Conservation (phyloP, 2,888 invertebrate species). For the Amphipoea oculea region DNA sequence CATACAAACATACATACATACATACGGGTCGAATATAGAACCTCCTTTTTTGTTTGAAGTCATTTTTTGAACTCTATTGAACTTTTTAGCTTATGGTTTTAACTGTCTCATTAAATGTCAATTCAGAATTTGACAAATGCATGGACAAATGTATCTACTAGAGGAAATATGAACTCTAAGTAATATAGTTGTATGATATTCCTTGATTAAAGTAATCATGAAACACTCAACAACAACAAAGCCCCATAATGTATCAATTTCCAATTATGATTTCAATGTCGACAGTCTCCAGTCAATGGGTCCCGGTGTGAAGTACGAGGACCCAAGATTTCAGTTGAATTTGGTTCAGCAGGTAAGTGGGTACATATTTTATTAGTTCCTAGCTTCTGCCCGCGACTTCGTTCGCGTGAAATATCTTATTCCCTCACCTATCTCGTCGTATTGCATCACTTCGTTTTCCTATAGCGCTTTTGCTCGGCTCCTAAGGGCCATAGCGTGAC, state of each 20-base stretch:
- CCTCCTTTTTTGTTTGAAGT: too few relatives aligned
- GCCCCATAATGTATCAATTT: neutral
- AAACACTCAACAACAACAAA: neutral
- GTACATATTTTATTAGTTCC: neutral
- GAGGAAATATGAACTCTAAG: neutral
- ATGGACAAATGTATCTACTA: neutral
- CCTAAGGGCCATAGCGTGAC: too few relatives aligned
- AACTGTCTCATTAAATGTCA: slow-evolving; percentile 15
- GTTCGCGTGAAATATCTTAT: too few relatives aligned
- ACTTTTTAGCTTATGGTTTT: neutral
- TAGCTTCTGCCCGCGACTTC: too few relatives aligned
- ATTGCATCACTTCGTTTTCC: too few relatives aligned
- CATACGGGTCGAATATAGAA: too few relatives aligned
- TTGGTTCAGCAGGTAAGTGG: slow-evolving; percentile 38
- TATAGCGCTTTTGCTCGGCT: too few relatives aligned
- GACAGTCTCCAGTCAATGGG: slow-evolving; percentile 31
- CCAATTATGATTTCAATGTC: neutral
- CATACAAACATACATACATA: too few relatives aligned
- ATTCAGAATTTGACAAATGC: neutral
- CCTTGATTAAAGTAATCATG: slow-evolving; percentile 3
- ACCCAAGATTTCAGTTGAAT: slow-evolving; percentile 43
- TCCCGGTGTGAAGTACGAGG: slow-evolving; percentile 37
- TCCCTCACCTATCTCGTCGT: too few relatives aligned
- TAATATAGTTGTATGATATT: neutral
- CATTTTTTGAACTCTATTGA: too few relatives aligned